phyloP scores from a whole-genome alignment of 2,113 vertebrate genomes.

The Ochotona princeps region DNA sequence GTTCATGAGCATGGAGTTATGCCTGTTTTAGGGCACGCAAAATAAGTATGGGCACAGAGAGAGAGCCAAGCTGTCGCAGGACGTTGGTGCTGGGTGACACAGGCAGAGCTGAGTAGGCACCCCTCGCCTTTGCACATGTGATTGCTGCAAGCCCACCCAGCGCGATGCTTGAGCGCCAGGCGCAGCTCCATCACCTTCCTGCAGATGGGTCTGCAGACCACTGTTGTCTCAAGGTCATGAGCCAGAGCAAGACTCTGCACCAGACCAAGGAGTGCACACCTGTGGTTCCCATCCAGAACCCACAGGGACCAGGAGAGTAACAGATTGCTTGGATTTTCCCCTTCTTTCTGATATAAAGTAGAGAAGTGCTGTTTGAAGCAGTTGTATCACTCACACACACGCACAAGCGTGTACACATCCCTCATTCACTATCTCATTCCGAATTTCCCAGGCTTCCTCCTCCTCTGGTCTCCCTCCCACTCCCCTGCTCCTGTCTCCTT shows the following conservation, averaged over 20 bases:
- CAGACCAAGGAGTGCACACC: not conserved
- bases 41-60: not conserved
- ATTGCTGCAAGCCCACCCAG: accelerated
- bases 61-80: accelerated
- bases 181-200: accelerated
- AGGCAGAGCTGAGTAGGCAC: accelerated
- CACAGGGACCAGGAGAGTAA: not conserved
- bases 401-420: too few relatives aligned
- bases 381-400: not conserved
- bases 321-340: not conserved
- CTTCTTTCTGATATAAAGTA: not conserved
- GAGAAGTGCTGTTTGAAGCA: not conserved
- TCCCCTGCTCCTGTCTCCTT: not conserved
- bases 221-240: not conserved
- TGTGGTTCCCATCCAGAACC: not conserved
- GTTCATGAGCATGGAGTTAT: too few relatives aligned
- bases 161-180: not conserved
- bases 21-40: not conserved
- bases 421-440: too few relatives aligned
- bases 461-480: not conserved
- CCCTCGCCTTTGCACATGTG: accelerated
- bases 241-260: not conserved
- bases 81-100: not conserved
- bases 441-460: not conserved
- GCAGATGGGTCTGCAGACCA: not conserved